These are phyloP conservation scores for Cryptophagus acutangulus DNA, from an alignment of 2,888 invertebrate genomes.

Conservation along the genomic window DNA sequence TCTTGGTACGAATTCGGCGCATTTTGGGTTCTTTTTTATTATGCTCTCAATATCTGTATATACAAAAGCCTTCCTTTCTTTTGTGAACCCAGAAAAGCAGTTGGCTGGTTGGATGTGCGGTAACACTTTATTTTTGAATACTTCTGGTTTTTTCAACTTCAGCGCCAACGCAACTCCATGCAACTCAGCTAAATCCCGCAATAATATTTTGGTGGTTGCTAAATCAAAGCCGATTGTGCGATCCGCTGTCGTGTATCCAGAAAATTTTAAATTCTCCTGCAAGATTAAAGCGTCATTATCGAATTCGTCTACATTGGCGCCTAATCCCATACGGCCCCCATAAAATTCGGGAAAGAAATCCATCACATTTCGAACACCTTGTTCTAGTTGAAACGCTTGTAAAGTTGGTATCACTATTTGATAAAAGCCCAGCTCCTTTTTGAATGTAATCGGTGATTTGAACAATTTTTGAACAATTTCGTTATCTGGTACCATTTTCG, in stretches of 20 bases:
- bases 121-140: constrained; percentile 37
- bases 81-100: background rate
- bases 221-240: constrained; percentile 48
- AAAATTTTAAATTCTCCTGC: constrained; percentile 49
- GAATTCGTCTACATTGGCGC: constrained; percentile 32
- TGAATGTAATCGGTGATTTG: constrained; percentile 44
- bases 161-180: constrained; percentile 52
- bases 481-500: constrained; percentile 23
- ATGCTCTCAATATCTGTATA: too few relatives aligned
- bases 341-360: constrained; percentile 48
- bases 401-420: constrained; percentile 46
- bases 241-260: constrained; percentile 47
- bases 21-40: too few relatives aligned
- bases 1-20: background rate
- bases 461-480: constrained; percentile 43
- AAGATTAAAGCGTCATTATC: constrained; percentile 52
- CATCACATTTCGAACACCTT: constrained; percentile 40
- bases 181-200: constrained; percentile 49
- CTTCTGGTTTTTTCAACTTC: constrained; percentile 43
- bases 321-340: constrained; percentile 37
- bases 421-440: constrained; percentile 51
- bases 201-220: constrained; percentile 43
- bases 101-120: constrained; percentile 23
- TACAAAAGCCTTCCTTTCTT: too few relatives aligned
- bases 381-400: constrained; percentile 45